Base-by-base conservation (phyloP, 2,113 vertebrate species). In the Percina caprodes region DNA sequence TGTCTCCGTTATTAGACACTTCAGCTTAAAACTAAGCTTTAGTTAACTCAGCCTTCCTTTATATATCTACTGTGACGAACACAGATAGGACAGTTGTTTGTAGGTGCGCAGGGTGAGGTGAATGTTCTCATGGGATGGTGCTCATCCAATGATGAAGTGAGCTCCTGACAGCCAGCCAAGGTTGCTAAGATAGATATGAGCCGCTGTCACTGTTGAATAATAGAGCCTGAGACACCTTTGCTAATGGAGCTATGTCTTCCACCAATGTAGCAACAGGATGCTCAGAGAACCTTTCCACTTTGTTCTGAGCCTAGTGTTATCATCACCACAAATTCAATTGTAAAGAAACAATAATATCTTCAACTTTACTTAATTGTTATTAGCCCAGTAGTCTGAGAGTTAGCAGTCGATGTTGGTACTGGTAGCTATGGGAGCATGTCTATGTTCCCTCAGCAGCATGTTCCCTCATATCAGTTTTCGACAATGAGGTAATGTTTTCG, bases 181-280 rank as follows among this genome's bases (percentile, higher is more conserved):
- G 73, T 74, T 15, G 60, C 85, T 13, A 46, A 84, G 84, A 91
- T 84, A 82, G 62, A 92, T 77, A 78, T 49, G 58, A 86, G 75
- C 81, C 69, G 72, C 82, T 77, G 85, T 91, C 85, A 86, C 70
- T 35, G 68, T 70, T 77, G 77, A 72, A 84, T 75, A 82, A 39
- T 69, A 63, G 78, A 70, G 70, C 51, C 54, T 48, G 33, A 74
- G 74, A 83, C 60, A 39, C 66, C 23, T 72, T 23, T 63, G 60
- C 16, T 80, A 69, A 86, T 59, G 16, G 68, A 73, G 60, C 55
- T 33, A 12, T 35, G 71, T 48, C 79, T 24, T 76, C n/a, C 59
- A 33, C 21, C 10, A 14, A 26, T 3, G 30, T 9, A 80, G 61
- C 45, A 58, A 72, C 52, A 1, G n/a, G 24, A 26, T 1, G 49